Evolutionary conservation across 23 tunicate species (phyloP), one percentile per base, ranked within the genome.

Genomic region (Diplosoma virens): DNA sequence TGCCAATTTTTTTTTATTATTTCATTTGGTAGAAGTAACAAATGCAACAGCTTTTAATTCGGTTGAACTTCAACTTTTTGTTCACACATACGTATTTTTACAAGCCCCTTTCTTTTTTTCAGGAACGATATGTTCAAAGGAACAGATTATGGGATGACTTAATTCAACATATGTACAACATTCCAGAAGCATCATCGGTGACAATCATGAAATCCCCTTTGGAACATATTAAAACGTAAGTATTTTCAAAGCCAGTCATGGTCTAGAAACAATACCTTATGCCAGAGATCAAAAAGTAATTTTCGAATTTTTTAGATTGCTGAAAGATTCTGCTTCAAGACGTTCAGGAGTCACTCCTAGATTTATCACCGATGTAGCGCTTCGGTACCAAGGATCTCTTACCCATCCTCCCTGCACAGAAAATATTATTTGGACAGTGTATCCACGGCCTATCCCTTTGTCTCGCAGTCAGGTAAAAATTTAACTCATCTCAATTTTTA

Each of bases 401-500:
- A 58, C 81, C 47, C 67, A 56, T 5, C 81, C 81, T 3, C 81
- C 81, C 48, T 76, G 81, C 58, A 76, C 81, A 3, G 69, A 58
- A 31, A 50, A 76, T 52, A 48, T 76, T 25, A 46, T 58, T 4
- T 76, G 81, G 81, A 76, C 68, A 2, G 81, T 76, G 17, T 58
- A 76, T 25, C 81, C 81, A 3, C 55, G 81, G 2, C 58, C 81
- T 6, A 76, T 76, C 48, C 3, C 68, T n/a, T 27, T 76, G 28
- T 58, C 81, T 1, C 22, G 3, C 30, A 26, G 16, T 34, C 81
- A 76, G 81, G 81, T 76, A 27, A 73, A n/a, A n/a, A n/a, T n/a
- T n/a, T n/a, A n/a, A n/a, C n/a, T n/a, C n/a, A n/a, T n/a, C n/a
- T n/a, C n/a, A n/a, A n/a, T n/a, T n/a, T n/a, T n/a, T n/a, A n/a